Conservation (phyloP, 2,888 invertebrate genomes). For the Lysandra coridon region DNA sequence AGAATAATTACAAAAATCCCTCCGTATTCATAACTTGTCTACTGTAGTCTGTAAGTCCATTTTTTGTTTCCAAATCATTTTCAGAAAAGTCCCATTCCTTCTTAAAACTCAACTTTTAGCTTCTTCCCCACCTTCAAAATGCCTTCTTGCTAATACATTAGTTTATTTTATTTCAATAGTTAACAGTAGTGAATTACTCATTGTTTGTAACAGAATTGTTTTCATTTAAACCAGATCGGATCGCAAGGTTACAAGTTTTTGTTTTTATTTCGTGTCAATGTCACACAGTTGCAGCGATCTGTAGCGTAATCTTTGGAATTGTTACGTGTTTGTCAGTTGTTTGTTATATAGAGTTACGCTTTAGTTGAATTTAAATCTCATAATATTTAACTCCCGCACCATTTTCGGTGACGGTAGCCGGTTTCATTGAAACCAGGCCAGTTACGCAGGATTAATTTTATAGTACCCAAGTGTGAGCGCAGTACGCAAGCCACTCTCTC, state of each 20-base stretch:
- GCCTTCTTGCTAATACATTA: background rate
- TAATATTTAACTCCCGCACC: no score
- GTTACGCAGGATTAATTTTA: no score
- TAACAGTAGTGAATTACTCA: background rate
- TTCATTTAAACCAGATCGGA: slow-evolving; percentile 24
- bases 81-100: no score
- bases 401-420: no score
- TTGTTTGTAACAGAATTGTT: slow-evolving; percentile 23
- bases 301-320: slow-evolving; percentile 6
- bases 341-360: background rate
- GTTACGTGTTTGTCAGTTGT: background rate
- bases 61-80: no score
- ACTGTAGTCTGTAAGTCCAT: no score
- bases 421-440: no score
- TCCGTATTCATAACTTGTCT: no score
- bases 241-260: slow-evolving; percentile 23
- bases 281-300: background rate
- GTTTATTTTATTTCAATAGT: background rate
- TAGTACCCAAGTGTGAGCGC: no score
- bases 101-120: background rate
- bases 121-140: background rate
- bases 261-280: slow-evolving; percentile 28
- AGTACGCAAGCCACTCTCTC: no score
- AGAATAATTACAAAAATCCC: no score
- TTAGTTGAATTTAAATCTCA: background rate